Base-by-base conservation (phyloP, 2,888 invertebrate species). In the Rhagonycha lutea region DNA sequence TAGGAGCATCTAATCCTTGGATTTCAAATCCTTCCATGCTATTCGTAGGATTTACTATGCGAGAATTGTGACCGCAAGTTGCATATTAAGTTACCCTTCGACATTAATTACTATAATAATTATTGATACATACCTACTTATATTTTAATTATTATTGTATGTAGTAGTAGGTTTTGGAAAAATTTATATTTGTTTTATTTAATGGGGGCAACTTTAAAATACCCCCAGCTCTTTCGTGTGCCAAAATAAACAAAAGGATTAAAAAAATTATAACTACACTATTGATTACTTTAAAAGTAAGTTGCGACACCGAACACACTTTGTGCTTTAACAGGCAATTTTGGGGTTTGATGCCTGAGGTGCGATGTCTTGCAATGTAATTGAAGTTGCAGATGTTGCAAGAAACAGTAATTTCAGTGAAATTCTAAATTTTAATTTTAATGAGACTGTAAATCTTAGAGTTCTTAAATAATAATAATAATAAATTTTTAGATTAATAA, bases 1-100 rank as follows among this genome's bases (percentile, higher is more conserved):
- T 73, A 73, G 69, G 73, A 68, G 69, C 69, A 73, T 73, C 73
- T 73, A 73, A 73, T 73, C 73, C 73, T 63, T 69, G 73, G 69
- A 73, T 73, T 63, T 69, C 11, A 73, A 73, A 73, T 73, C 73
- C 73, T 73, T 73, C 72, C 62, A 18, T 69, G 69, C 63, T 73
- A 69, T 65, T 73, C 63, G 73, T 63, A 63, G 69, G 73, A 60
- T 73, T 68, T 73, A 63, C 69, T 73, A 63, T 12, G 63, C 73
- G 69, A 62, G 65, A 69, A 69, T 68, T 69, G 72, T 72, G 69
- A 29, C 69, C 73, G 63, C 69, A 73, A 73, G 69, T 73, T 69
- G 69, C 68, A 73, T 73, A 69, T 73, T 73, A 73, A 73, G 69
- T 73, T 69, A 72, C 61, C 72, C 67, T 68, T 72, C 68, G 68